Percentiles rank a stretch among this genome's conserved stretches.
phyloP scores from a whole-genome alignment of 2,113 vertebrate genomes.

The Leucopsar rothschildi region DNA sequence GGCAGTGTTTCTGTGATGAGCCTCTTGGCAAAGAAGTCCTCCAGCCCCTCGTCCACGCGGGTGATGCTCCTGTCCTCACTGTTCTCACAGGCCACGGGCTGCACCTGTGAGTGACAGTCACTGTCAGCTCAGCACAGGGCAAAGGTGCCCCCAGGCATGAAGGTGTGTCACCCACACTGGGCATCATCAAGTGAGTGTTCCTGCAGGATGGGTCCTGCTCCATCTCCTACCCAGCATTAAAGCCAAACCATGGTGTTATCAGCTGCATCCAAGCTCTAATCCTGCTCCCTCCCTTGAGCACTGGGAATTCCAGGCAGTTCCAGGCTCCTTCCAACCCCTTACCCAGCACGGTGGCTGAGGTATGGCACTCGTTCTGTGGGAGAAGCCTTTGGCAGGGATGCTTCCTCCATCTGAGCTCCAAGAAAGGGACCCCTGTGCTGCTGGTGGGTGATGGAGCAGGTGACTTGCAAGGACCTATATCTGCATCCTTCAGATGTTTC shows the following conservation, averaged over 20 bases:
- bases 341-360: not conserved
- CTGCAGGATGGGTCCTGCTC: not conserved
- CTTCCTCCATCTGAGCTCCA: not conserved
- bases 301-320: not conserved
- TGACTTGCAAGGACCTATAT: not conserved
- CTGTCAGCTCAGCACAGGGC: not conserved
- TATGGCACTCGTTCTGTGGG: not conserved
- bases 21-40: conserved; percentile 96
- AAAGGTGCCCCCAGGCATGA: rapidly evolving
- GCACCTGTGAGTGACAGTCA: conserved; percentile 61
- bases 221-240: rapidly evolving
- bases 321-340: not conserved
- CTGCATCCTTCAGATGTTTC: not conserved
- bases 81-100: conserved; percentile 79
- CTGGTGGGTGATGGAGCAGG: not conserved
- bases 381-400: not conserved
- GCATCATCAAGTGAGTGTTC: not conserved
- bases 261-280: not conserved
- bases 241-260: not conserved
- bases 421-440: not conserved
- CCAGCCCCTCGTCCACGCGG: conserved; percentile 91
- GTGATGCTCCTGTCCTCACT: conserved; percentile 84
- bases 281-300: not conserved
- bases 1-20: conserved; percentile 82
- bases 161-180: rapidly evolving